Evolutionary conservation across 2,113 vertebrate genomes (phyloP).

Genomic region (Anolis sagrei): DNA sequence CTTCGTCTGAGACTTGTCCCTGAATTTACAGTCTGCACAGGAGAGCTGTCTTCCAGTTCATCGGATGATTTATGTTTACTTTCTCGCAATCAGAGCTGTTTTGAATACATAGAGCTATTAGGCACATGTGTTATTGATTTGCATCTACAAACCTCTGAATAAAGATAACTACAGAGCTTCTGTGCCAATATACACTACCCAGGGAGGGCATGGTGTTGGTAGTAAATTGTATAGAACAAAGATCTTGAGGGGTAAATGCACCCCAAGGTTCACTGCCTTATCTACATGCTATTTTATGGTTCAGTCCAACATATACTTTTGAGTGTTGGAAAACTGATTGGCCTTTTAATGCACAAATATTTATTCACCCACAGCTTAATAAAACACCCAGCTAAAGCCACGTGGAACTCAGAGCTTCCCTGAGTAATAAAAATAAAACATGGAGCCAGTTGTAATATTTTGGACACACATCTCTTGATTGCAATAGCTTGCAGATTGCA

Average conservation of each 20-base stretch:
- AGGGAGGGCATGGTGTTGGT: not conserved
- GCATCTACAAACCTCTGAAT: not conserved
- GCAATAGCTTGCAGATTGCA: not conserved
- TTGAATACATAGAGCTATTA: constrained; percentile 1
- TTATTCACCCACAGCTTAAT: constrained; percentile 9
- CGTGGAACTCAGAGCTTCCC: not conserved
- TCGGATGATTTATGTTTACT: constrained; percentile 15
- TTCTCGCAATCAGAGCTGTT: constrained; percentile 10
- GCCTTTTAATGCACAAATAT: constrained; percentile 16
- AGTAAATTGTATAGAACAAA: not conserved
- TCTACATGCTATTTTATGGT: not conserved
- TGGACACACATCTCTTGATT: constrained; percentile 3
- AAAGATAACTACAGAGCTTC: not conserved
- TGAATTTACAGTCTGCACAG: constrained; percentile 8
- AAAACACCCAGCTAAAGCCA: not conserved
- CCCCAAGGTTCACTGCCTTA: not conserved
- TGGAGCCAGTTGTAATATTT: constrained; percentile 19
- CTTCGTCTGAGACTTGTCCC: constrained; percentile 6
- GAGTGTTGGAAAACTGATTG: not conserved
- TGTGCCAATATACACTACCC: not conserved
- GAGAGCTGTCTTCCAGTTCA: not conserved
- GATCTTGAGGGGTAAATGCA: not conserved
- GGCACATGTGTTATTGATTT: not conserved
- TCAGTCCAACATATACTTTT: not conserved
- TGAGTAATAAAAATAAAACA: constrained; percentile 9